These are phyloP conservation scores for Podarcis muralis DNA, from an alignment of 2,113 vertebrate genomes.

Conservation along the genomic window DNA sequence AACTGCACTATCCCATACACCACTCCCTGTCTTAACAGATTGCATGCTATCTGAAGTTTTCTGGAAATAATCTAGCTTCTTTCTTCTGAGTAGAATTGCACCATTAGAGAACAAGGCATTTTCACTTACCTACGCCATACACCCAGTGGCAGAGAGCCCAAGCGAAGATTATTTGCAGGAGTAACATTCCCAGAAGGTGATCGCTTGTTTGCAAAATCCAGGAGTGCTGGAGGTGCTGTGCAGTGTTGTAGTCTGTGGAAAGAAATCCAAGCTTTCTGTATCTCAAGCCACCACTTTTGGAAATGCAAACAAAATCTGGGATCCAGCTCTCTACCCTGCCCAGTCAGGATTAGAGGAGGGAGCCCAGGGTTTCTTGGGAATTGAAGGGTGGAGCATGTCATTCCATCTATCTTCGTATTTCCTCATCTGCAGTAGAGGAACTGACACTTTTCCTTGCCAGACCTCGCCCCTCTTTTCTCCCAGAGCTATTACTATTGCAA, in stretches of 20 bases:
- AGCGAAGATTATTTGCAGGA: constrained; percentile 43
- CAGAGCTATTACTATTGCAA: neutral
- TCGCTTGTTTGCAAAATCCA: neutral
- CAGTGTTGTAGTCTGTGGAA: neutral
- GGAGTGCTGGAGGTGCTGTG: neutral
- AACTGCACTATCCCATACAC: too few species aligned
- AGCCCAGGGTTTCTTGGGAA: constrained; percentile 46
- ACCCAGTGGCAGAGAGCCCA: constrained; percentile 33
- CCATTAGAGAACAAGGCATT: neutral
- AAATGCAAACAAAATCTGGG: neutral
- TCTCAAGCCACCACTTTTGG: neutral
- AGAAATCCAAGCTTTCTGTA: neutral
- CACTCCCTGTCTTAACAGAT: neutral
- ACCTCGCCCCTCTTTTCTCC: neutral
- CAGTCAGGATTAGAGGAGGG: constrained; percentile 27
- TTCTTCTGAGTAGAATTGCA: neutral
- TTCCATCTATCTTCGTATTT: constrained; percentile 56
- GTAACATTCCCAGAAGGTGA: constrained; percentile 25
- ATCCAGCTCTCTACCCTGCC: neutral
- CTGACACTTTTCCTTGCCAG: constrained; percentile 52
- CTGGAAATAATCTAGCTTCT: neutral
- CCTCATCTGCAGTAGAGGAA: constrained; percentile 36
- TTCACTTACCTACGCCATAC: constrained; percentile 36
- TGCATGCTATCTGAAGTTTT: too few species aligned
- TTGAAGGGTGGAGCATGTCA: neutral